Evolutionary conservation across 2,888 invertebrate genomes (phyloP).

Genomic region (Fabriciana adippe): DNA sequence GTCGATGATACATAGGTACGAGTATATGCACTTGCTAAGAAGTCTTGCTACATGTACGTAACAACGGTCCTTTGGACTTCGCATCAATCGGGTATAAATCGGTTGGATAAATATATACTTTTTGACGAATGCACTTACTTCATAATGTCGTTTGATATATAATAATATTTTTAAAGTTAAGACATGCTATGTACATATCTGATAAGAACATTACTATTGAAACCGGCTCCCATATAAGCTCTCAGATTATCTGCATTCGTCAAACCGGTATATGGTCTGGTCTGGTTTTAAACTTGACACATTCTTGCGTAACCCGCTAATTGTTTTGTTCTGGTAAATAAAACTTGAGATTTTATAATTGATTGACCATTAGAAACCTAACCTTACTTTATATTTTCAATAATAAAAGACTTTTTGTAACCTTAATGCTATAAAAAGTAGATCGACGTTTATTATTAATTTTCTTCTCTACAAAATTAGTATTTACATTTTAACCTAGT

Average conservation of each 20-base stretch:
- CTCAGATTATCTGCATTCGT: slow-evolving; percentile 39
- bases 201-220: slow-evolving; percentile 32
- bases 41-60: too few species aligned
- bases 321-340: slow-evolving; percentile 27
- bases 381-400: too few species aligned
- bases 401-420: too few species aligned
- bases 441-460: not conserved
- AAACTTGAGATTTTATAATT: slow-evolving; percentile 8
- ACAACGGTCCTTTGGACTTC: too few species aligned
- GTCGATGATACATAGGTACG: too few species aligned
- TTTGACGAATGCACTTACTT: too few species aligned
- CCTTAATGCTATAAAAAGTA: too few species aligned
- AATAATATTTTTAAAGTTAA: slow-evolving; percentile 10
- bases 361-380: not conserved
- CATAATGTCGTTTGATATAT: not conserved
- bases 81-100: too few species aligned
- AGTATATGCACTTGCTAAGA: too few species aligned
- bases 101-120: too few species aligned
- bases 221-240: slow-evolving; percentile 37
- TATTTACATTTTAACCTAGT: not conserved
- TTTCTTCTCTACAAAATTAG: not conserved
- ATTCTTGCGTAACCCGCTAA: slow-evolving; percentile 40
- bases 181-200: slow-evolving; percentile 6
- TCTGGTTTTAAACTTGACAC: slow-evolving; percentile 40
- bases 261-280: slow-evolving; percentile 33